Evolutionary conservation across 1,140 invertebrate species (phyloP), one percentile per base, ranked within the genome.

Genomic region (Radopholus similis): DNA sequence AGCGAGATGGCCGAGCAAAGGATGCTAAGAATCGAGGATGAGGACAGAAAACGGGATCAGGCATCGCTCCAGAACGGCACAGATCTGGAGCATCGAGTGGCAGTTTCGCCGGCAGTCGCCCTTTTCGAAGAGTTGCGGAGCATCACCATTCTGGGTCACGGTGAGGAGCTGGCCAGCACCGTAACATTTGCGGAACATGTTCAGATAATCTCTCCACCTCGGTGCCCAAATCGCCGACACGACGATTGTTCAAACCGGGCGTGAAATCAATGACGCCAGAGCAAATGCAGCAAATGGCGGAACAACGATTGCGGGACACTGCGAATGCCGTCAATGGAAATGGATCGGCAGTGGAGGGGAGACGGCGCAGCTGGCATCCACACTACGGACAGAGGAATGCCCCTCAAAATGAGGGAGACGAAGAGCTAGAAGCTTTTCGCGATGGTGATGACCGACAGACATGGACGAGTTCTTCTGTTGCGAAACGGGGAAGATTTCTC

Each of bases 1-100:
- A 42, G 32, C 34, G 21, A 47, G 47, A 42, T 62, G 38, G 59
- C 59, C 2, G 38, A 35, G 49, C 37, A 62, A 42, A 62, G 47
- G 47, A 62, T 62, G 42, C 8, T 6, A 23, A 23, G 32, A 62
- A 28, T 62, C 21, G 49, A 62, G n/a, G 34, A 62, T 21, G 59
- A 62, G 18, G 34, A 62, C 1, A 47, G 21, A 47, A 51, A 23
- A 5, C 13, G 18, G 30, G 38, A 62, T 30, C 32, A 28, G 13
- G 11, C 18, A 2, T 18, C 23, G 42, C 34, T 62, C 2, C 28
- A 0, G 23, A 47, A 47, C 42, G 15, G 8, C 2, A 37, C 21
- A 38, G 18, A 30, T 21, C 4, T 47, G 11, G 11, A 38, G 28
- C n/a, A 23, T 18, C 18, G 40, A 42, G n/a, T 6, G 13, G 23